Evolutionary conservation across 2,797 vertebrate species (phyloP).

Genomic region (Amniataba percoides): DNA sequence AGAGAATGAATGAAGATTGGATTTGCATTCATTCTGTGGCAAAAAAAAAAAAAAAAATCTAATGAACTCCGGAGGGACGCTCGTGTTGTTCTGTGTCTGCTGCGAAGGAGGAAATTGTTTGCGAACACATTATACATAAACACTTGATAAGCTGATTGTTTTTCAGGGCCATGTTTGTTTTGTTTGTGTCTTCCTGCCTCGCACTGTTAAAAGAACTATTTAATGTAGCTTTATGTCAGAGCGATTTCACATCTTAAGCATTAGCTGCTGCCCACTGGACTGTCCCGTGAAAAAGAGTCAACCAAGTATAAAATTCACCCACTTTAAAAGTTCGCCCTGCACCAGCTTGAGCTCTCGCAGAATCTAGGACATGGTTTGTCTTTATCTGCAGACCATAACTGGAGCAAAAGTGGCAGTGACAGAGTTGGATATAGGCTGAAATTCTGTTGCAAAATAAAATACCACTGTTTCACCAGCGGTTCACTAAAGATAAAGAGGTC

Average conservation of each 20-base stretch:
- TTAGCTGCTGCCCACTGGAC: not conserved
- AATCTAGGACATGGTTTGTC: slow-evolving; percentile 79
- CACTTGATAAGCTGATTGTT: slow-evolving; percentile 7
- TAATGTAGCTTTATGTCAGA: not conserved
- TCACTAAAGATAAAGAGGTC: slow-evolving; percentile 61
- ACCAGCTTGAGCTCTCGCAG: slow-evolving; percentile 57
- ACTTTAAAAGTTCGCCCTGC: slow-evolving; percentile 69
- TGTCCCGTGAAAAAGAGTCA: slow-evolving; percentile 15
- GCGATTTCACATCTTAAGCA: not conserved
- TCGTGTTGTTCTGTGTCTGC: slow-evolving; percentile 15
- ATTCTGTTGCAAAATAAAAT: slow-evolving; percentile 72
- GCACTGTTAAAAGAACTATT: not conserved
- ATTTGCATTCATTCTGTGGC: not conserved
- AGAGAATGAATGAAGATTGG: slow-evolving; percentile 9
- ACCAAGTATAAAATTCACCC: slow-evolving; percentile 54
- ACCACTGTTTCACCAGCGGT: slow-evolving; percentile 47
- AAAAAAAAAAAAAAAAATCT: not conserved
- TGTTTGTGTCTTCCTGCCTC: not conserved
- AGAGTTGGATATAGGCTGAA: slow-evolving; percentile 62
- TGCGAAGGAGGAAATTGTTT: slow-evolving; percentile 21
- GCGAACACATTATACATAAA: not conserved
- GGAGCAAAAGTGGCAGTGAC: slow-evolving; percentile 74
- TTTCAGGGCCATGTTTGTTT: slow-evolving; percentile 12
- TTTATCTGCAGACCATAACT: slow-evolving; percentile 73
- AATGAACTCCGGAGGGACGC: not conserved